Evolutionary conservation across 2,797 vertebrate genomes (phyloP), one percentile per base, ranked within the genome.

Genomic region (Mus minutoides): DNA sequence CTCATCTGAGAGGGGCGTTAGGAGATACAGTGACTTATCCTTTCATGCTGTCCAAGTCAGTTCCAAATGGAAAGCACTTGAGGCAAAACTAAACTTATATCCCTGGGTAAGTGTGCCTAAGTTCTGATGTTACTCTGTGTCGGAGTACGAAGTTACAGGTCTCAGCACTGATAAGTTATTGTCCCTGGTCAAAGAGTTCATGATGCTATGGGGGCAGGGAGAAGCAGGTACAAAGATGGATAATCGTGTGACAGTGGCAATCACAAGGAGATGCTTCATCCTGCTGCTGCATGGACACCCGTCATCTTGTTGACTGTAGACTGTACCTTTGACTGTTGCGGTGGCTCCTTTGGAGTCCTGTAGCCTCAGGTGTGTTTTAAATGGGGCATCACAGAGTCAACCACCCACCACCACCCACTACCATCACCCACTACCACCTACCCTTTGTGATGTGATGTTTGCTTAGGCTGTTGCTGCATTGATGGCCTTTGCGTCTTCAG

Each of bases 151-250:
- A 40, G 37, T 19, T 29, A 80, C 46, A 58, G 71, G 58, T 76
- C 71, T 46, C 62, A 52, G 26, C 71, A 43, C 19, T n/a, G 26
- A 1, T 31, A 24, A 49, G 83, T 10, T n/a, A 17, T 12, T 0
- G 7, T 40, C 17, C 26, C n/a, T 67, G 71, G 24, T 40, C 40
- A 29, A 54, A 82, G 78, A 62, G 58, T 64, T 80, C 40, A 34
- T 37, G 22, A n/a, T 0, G 10, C 2, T 6, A 49, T 82, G 0
- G 0, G 67, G 56, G 76, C 10, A 9, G 46, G 46, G 10, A 49
- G 46, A 49, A 49, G 76, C 24, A 49, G 56, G 24, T 0, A 0
- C 10, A 0, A 40, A 37, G 46, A 71, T 11, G 8, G n/a, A 83
- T 40, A 31, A 24, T 31, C 40, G 21, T 49, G 3, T 3, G 34